These are phyloP conservation scores for Plebejus anna DNA, from an alignment of 2,888 invertebrate genomes.

Conservation along the genomic window DNA sequence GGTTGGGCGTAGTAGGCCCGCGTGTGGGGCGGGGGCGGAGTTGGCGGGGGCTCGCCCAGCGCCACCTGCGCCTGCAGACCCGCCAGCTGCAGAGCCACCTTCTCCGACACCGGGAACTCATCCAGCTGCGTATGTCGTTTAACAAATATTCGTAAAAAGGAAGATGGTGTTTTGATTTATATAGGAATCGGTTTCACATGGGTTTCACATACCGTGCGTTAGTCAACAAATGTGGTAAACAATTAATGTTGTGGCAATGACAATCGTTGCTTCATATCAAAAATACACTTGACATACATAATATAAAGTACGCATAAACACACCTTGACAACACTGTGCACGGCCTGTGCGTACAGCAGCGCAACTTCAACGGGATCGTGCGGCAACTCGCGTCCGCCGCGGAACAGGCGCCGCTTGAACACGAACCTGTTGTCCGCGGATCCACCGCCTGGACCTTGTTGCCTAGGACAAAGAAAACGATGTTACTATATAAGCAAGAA, in stretches of 20 bases:
- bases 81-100: conserved; percentile 95
- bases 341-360: conserved; percentile 95
- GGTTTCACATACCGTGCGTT: too few relatives aligned
- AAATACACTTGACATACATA: too few relatives aligned
- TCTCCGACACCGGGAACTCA: conserved; percentile 96
- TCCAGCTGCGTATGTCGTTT: conserved; percentile 83
- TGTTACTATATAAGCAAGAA: background rate
- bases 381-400: conserved; percentile 92
- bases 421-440: conserved; percentile 95
- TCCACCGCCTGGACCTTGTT: conserved; percentile 84
- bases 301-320: conserved; percentile 7
- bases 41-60: conserved; percentile 88
- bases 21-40: conserved; percentile 86
- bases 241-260: too few relatives aligned
- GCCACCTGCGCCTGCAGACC: conserved; percentile 97
- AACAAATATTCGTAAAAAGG: too few relatives aligned
- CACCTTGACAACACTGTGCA: conserved; percentile 96
- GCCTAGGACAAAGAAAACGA: conserved; percentile 46
- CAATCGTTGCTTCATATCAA: too few relatives aligned
- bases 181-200: too few relatives aligned
- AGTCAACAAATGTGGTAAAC: too few relatives aligned
- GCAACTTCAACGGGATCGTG: conserved; percentile 98
- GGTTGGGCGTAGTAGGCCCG: conserved; percentile 94
- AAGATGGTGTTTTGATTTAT: too few relatives aligned
- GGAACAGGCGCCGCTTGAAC: conserved; percentile 94